Evolutionary conservation across 2,797 vertebrate species (phyloP).

Genomic region (Trachops cirrhosus): DNA sequence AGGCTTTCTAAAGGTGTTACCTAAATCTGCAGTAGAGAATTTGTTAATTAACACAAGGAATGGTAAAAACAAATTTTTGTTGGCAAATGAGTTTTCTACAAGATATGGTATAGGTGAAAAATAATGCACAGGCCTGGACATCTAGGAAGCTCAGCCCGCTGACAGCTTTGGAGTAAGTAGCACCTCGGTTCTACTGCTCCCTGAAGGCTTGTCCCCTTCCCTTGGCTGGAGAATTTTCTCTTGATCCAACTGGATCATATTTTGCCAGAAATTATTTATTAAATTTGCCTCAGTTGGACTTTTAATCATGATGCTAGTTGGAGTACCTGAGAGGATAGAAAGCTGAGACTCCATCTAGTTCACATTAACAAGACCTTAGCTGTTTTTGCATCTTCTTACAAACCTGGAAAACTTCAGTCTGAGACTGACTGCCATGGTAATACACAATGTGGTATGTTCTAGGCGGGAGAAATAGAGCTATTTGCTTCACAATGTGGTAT

Average conservation of each 20-base stretch:
- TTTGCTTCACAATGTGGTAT: background rate
- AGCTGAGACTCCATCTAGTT: background rate
- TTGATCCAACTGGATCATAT: background rate
- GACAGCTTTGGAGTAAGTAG: background rate
- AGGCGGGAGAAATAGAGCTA: background rate
- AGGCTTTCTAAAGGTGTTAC: background rate
- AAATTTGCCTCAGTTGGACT: background rate
- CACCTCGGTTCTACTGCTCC: background rate
- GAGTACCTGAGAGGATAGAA: background rate
- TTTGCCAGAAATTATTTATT: background rate
- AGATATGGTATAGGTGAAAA: background rate
- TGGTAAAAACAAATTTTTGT: conserved; percentile 20
- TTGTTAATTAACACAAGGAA: conserved; percentile 43
- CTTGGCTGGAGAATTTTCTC: background rate
- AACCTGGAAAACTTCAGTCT: background rate
- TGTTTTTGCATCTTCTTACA: background rate
- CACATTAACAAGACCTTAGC: background rate
- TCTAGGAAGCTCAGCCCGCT: background rate
- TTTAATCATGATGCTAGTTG: background rate
- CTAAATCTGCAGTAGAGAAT: background rate
- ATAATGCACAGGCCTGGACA: background rate
- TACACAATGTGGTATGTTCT: background rate
- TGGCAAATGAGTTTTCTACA: background rate
- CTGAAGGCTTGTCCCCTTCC: background rate
- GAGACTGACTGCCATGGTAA: background rate